A percentile compares a stretch with the other conserved stretches of the same genome.
Evolutionary conservation across 2,888 invertebrate species (phyloP).

Genomic region (Heliconius sara): DNA sequence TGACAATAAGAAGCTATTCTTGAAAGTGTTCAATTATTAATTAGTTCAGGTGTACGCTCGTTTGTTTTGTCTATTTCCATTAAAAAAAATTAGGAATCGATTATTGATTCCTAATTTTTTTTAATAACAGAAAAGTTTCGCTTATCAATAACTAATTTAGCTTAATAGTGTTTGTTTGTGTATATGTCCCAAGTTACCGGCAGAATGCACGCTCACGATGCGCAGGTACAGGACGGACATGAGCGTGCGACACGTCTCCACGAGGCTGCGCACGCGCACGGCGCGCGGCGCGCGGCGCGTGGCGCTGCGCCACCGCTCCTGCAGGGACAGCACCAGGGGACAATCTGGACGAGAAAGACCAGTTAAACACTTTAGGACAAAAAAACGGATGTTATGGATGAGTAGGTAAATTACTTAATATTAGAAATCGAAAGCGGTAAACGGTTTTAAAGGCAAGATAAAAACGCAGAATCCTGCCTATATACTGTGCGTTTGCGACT

Average conservation of each 20-base stretch:
- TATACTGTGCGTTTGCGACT: too few relatives aligned
- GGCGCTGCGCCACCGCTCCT: conserved; percentile 75
- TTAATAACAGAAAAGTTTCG: too few relatives aligned
- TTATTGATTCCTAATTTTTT: too few relatives aligned
- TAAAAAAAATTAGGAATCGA: too few relatives aligned
- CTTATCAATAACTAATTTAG: background rate
- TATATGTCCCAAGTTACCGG: conserved; percentile 80
- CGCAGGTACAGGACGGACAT: conserved; percentile 89
- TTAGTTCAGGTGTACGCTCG: too few relatives aligned
- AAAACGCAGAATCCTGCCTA: too few relatives aligned
- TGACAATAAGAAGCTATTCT: too few relatives aligned
- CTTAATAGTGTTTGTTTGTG: background rate
- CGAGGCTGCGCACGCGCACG: conserved; percentile 90
- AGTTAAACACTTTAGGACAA: background rate
- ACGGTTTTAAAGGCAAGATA: too few relatives aligned
- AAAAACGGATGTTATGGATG: background rate
- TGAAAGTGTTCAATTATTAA: too few relatives aligned
- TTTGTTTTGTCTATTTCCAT: too few relatives aligned
- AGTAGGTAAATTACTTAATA: too few relatives aligned
- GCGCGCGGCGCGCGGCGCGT: conserved; percentile 60
- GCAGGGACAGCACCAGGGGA: conserved; percentile 84
- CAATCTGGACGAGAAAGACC: conserved; percentile 39
- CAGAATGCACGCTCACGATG: conserved; percentile 91
- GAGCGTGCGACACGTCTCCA: conserved; percentile 90
- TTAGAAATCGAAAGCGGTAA: too few relatives aligned